These are phyloP conservation scores for Noctua janthina DNA, from an alignment of 2,888 invertebrate species.

Conservation along the genomic window DNA sequence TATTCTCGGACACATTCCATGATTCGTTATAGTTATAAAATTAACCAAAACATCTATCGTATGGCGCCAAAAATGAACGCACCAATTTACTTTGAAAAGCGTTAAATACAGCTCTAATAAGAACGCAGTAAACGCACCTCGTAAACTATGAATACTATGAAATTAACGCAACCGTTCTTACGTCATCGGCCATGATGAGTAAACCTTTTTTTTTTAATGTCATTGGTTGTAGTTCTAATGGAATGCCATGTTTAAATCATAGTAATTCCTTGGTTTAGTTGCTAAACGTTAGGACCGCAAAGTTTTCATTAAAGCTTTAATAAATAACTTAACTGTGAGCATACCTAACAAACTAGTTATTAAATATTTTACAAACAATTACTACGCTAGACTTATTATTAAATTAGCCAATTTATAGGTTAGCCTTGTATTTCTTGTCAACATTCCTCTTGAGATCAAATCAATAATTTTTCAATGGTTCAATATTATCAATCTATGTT, in stretches of 20 bases:
- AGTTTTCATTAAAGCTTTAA: slow-evolving; percentile 25
- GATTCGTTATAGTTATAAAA: slow-evolving; percentile 8
- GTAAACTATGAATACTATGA: slow-evolving; percentile 25
- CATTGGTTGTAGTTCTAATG: not conserved
- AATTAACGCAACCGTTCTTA: slow-evolving; percentile 47
- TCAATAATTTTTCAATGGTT: not conserved
- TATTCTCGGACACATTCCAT: not conserved
- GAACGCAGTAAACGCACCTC: slow-evolving; percentile 28
- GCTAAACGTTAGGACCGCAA: not conserved
- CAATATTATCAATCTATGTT: not conserved
- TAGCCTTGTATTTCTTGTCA: not conserved
- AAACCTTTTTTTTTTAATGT: not conserved
- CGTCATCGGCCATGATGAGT: slow-evolving; percentile 46
- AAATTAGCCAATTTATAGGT: not conserved
- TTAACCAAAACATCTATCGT: slow-evolving; percentile 39
- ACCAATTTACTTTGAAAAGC: slow-evolving; percentile 60
- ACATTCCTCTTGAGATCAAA: not conserved
- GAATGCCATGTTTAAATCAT: slow-evolving; percentile 23
- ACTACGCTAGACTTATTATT: not conserved
- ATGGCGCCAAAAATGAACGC: slow-evolving; percentile 68
- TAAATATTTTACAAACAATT: not conserved
- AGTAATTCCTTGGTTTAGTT: not conserved
- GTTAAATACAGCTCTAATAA: slow-evolving; percentile 60
- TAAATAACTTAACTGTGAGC: not conserved
- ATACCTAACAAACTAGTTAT: not conserved